Conservation (phyloP, 2,797 vertebrate genomes). For the Eleutherodactylus coqui region DNA sequence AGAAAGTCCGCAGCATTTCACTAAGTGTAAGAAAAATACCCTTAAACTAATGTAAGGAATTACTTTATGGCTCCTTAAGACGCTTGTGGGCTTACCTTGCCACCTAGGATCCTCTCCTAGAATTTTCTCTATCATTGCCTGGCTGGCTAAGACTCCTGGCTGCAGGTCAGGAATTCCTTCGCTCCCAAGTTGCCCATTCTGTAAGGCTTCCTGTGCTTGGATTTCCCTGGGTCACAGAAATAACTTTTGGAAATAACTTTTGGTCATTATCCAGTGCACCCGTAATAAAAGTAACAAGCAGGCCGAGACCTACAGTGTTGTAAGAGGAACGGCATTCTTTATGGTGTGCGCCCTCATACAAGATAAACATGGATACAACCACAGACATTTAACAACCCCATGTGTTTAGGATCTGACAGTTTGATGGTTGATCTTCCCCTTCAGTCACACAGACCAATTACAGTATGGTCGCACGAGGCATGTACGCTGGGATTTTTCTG, state of each 20-base stretch:
- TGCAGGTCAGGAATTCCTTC: constrained; percentile 89
- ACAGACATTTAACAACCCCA: no score
- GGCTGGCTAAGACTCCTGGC: constrained; percentile 90
- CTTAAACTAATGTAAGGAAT: neutral
- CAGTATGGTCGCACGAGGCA: no score
- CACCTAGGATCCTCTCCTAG: constrained; percentile 91
- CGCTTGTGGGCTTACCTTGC: constrained; percentile 81
- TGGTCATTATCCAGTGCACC: neutral
- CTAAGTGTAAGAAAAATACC: no score
- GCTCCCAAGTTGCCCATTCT: constrained; percentile 86
- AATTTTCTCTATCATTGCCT: constrained; percentile 94
- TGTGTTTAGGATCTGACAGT: no score
- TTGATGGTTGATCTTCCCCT: no score
- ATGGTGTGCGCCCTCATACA: no score
- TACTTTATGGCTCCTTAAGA: neutral
- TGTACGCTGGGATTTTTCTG: no score
- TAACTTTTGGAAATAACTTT: neutral
- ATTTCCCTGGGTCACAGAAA: constrained; percentile 81
- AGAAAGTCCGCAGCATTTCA: no score
- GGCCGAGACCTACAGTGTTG: no score
- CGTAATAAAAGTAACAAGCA: neutral
- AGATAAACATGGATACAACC: no score
- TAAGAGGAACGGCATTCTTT: no score
- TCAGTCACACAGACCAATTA: no score
- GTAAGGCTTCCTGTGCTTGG: constrained; percentile 91